Evolutionary conservation across 2,113 vertebrate genomes (phyloP).

Genomic region (Ceratotherium simum): DNA sequence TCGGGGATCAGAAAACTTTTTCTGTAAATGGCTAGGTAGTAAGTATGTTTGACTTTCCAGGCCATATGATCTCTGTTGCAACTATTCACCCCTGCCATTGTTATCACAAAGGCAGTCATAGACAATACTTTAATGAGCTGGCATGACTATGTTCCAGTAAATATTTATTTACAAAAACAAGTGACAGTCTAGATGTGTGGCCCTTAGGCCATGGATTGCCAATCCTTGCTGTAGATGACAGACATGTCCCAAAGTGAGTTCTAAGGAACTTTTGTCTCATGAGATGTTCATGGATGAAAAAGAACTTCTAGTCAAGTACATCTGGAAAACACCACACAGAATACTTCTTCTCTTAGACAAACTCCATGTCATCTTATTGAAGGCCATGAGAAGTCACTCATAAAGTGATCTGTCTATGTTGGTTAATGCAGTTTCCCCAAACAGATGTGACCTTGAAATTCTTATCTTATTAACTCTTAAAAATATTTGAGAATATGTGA

Average conservation of each 20-base stretch:
- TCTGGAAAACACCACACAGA: neutral
- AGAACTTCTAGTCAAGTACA: neutral
- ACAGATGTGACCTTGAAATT: neutral
- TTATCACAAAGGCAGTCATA: neutral
- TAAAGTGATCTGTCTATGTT: neutral
- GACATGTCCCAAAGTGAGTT: neutral
- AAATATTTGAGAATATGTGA: neutral
- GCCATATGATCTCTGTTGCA: no score
- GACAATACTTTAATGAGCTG: neutral
- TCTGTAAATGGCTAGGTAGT: no score
- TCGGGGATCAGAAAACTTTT: neutral
- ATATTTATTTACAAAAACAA: neutral
- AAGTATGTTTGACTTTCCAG: neutral
- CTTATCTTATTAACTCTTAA: neutral
- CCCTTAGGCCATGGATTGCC: no score
- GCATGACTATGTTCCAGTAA: neutral
- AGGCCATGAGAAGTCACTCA: neutral
- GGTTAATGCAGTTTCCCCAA: neutral
- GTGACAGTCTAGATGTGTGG: neutral
- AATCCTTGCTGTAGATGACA: neutral
- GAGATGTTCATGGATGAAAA: neutral
- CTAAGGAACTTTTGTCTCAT: neutral
- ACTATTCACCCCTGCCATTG: fast-evolving
- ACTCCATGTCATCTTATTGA: neutral
- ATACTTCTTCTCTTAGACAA: neutral